phyloP scores from a whole-genome alignment of 2,113 vertebrate genomes.

The Salvelinus fontinalis region DNA sequence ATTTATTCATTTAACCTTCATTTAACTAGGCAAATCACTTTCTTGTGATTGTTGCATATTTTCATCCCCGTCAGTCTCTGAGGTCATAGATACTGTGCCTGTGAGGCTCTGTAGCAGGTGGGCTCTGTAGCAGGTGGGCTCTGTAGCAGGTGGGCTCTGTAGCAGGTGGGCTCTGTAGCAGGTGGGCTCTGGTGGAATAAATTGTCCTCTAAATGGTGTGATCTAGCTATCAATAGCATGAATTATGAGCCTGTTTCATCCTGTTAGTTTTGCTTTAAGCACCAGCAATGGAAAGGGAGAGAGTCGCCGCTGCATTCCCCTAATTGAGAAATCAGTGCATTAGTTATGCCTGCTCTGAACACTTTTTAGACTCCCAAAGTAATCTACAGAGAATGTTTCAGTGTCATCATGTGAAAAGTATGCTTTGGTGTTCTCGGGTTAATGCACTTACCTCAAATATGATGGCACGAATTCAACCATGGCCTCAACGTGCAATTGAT shows the following conservation, averaged over 20 bases:
- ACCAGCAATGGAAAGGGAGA: neutral
- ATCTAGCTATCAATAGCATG: slow-evolving; percentile 21
- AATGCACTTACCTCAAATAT: too few relatives aligned
- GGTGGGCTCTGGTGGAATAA: slow-evolving; percentile 32
- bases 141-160: too few relatives aligned
- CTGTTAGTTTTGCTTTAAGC: neutral
- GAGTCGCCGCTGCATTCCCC: neutral
- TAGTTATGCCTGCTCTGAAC: neutral
- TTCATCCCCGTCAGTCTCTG: neutral
- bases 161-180: slow-evolving; percentile 9
- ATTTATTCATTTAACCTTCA: too few relatives aligned
- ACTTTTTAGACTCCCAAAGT: neutral
- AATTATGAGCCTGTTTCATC: neutral
- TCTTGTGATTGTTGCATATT: neutral
- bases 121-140: too few relatives aligned
- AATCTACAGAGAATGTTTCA: neutral
- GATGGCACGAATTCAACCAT: too few relatives aligned
- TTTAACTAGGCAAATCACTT: too few relatives aligned
- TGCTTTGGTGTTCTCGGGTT: too few relatives aligned
- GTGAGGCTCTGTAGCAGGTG: neutral
- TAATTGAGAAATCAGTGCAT: neutral
- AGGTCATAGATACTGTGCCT: neutral
- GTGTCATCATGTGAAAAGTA: neutral
- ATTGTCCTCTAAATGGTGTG: slow-evolving; percentile 28
- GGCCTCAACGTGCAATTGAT: too few relatives aligned